phyloP scores from a whole-genome alignment of 1,140 invertebrate species.

The Papilio aristodemus region DNA sequence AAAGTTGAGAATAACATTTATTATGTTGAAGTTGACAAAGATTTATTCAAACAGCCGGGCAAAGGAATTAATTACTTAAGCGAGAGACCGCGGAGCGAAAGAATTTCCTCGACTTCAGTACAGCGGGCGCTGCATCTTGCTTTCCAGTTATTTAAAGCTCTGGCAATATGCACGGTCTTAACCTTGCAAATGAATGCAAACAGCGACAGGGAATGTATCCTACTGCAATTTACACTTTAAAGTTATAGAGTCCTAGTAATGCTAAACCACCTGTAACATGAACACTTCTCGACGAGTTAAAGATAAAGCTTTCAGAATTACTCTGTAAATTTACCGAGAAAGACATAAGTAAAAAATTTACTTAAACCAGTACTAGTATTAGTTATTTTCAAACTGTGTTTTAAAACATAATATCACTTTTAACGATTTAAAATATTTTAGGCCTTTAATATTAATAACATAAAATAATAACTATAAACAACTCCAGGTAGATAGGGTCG shows the following conservation, averaged over 20 bases:
- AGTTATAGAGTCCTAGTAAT: background rate
- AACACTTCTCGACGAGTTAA: background rate
- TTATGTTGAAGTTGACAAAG: constrained; percentile 52
- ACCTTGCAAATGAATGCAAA: constrained; percentile 34
- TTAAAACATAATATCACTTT: no score
- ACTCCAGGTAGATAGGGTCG: no score
- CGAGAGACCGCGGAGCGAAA: constrained; percentile 47
- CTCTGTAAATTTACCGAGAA: background rate
- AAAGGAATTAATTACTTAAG: constrained; percentile 73
- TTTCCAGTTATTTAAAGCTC: constrained; percentile 25
- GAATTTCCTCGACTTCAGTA: constrained; percentile 45
- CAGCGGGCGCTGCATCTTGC: constrained; percentile 28
- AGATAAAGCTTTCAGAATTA: background rate
- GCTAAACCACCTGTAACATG: background rate
- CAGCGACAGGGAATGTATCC: constrained; percentile 17
- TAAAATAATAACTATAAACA: no score
- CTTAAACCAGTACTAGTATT: no score
- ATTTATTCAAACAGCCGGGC: constrained; percentile 63
- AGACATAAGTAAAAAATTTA: no score
- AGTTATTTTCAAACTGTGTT: no score
- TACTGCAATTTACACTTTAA: constrained; percentile 13
- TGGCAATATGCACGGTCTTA: constrained; percentile 27
- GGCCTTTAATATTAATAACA: no score
- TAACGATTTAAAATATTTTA: no score
- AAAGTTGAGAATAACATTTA: constrained; percentile 51